These are phyloP conservation scores for Amazona guildingii DNA, from an alignment of 2,113 vertebrate genomes.

Conservation along the genomic window DNA sequence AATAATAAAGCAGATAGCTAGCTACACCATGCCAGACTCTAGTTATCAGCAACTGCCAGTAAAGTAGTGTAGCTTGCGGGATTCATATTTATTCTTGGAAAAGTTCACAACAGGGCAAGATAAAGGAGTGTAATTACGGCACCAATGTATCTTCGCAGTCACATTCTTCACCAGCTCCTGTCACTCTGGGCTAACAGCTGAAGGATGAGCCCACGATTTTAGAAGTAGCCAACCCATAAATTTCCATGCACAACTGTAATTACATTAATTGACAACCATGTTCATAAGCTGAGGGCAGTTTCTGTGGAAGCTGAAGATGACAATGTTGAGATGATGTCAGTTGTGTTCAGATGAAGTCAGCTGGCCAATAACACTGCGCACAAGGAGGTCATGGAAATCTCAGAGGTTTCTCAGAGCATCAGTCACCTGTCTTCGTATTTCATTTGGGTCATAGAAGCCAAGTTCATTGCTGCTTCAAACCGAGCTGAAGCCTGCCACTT, in stretches of 20 bases:
- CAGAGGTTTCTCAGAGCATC: not conserved
- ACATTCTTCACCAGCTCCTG: not conserved
- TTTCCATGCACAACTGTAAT: not conserved
- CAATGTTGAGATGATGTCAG: not conserved
- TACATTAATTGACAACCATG: not conserved
- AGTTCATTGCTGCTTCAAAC: not conserved
- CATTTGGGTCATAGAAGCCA: not conserved
- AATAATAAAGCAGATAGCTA: not conserved
- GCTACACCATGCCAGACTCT: not conserved
- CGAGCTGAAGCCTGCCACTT: not conserved
- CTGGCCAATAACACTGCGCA: rapidly evolving
- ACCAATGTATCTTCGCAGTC: not conserved
- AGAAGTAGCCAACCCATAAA: not conserved
- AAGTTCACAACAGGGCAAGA: not conserved
- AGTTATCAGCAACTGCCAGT: not conserved
- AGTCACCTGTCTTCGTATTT: not conserved
- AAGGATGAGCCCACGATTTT: not conserved
- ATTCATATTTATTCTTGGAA: not conserved
- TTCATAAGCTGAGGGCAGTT: not conserved
- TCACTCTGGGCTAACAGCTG: not conserved
- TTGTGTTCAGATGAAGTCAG: not conserved
- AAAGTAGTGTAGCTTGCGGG: not conserved
- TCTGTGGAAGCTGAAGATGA: not conserved
- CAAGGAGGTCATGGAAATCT: not conserved
- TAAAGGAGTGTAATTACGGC: not conserved